A percentile compares a stretch with the other conserved stretches of the same genome.
phyloP scores from a whole-genome alignment of 2,888 invertebrate species.

The Lottia scabra region DNA sequence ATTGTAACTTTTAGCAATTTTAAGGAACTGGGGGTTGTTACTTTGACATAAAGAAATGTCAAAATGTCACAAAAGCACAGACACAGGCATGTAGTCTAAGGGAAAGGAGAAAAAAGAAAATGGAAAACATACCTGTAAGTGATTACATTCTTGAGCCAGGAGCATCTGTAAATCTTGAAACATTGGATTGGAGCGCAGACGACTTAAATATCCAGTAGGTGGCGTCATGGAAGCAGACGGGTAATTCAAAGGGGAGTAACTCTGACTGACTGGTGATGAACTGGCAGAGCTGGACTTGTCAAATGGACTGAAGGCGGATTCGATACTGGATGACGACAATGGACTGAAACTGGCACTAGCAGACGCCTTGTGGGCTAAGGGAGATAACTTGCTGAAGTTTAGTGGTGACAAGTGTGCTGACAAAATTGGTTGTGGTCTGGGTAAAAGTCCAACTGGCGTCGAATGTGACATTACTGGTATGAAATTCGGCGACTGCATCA shows the following conservation, averaged over 20 bases:
- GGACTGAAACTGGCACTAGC: background rate
- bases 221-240: constrained; percentile 1
- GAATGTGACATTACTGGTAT: background rate
- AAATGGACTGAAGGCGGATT: background rate
- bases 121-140: constrained; percentile 32
- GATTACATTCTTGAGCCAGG: constrained; percentile 45
- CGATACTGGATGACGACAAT: background rate
- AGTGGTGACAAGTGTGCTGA: constrained; percentile 1
- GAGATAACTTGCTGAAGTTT: constrained; percentile 8
- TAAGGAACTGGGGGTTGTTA: too few relatives aligned
- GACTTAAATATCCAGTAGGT: constrained; percentile 29
- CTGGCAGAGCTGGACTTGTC: background rate
- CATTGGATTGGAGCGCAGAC: constrained; percentile 50
- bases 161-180: constrained; percentile 48
- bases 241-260: background rate
- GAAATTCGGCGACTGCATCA: background rate
- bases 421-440: background rate
- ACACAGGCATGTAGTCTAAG: too few relatives aligned
- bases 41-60: too few relatives aligned
- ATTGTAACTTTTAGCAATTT: too few relatives aligned
- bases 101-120: background rate
- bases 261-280: background rate
- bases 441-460: background rate
- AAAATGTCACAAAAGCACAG: too few relatives aligned
- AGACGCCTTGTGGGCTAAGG: background rate